Percentiles rank a stretch among this genome's conserved stretches.
phyloP scores from a whole-genome alignment of 2,888 invertebrate genomes.

The Congeria kusceri region DNA sequence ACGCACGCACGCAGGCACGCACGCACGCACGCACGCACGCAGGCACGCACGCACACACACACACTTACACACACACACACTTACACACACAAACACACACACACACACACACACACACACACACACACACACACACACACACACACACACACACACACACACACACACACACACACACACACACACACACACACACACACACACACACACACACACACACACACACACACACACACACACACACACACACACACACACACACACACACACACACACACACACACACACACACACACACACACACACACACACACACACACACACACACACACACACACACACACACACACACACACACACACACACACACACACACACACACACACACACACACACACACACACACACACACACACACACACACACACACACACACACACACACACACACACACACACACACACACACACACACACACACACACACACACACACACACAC shows the following conservation, averaged over 20 bases:
- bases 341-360: conserved; percentile 19
- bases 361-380: conserved; percentile 11
- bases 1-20: too few relatives aligned
- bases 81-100: too few relatives aligned
- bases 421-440: conserved; percentile 15
- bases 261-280: conserved; percentile 26
- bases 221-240: conserved; percentile 19
- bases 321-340: conserved; percentile 11
- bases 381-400: conserved; percentile 15
- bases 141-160: conserved; percentile 9
- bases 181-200: conserved; percentile 16
- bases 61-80: too few relatives aligned
- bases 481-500: conserved; percentile 11
- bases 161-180: conserved; percentile 19
- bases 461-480: conserved; percentile 19
- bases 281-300: conserved; percentile 7
- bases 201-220: conserved; percentile 17
- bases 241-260: conserved; percentile 14
- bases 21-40: too few relatives aligned
- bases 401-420: conserved; percentile 20
- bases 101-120: too few relatives aligned
- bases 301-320: conserved; percentile 7
- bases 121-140: too few relatives aligned
- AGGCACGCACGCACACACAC: too few relatives aligned
- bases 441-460: conserved; percentile 10